Evolutionary conservation across 2,888 invertebrate genomes (phyloP), one percentile per base, ranked within the genome.

Genomic region (Psylliodes chrysocephalus): DNA sequence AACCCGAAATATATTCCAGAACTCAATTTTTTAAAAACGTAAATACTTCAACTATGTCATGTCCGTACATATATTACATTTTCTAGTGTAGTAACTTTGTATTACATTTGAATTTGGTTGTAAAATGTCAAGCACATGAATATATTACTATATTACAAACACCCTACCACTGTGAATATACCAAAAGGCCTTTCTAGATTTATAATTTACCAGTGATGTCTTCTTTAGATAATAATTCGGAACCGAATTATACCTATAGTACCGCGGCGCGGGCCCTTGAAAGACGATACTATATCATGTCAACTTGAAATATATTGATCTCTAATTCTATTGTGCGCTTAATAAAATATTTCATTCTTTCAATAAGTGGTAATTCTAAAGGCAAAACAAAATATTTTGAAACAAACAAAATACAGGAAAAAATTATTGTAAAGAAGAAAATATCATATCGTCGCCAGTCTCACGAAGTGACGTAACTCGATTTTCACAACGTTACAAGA

Each of bases 141-240:
- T 55, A 55, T 44, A 55, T 54, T 54, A 54, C 44, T 44, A 44
- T 44, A 44, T 46, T 46, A 46, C 46, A 46, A 46, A 46, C 46
- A 46, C 46, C 55, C 40, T 55, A 44, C 55, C 33, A 55, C 44
- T 55, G 18, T 12, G 30, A 55, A 42, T 25, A 40, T 42, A 59
- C 53, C 28, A 54, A 59, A 49, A 38, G 51, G 28, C 55, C 52
- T 60, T 42, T 49, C 51, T 64, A 28, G 22, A 46, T 14, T 60
- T 55, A 60, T 59, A 62, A 65, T 62, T 65, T 63, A 60, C 52
- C 56, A 63, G 52, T 63, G 66, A 66, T 63, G 60, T 62, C 66
- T 66, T 56, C 52, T 52, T 63, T 55, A 60, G 63, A 66, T 60
- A 62, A 63, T 59, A 63, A 47, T 66, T 40, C 59, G 55, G 55